Evolutionary conservation across 2,888 invertebrate species (phyloP).

Genomic region (Malacosoma neustria): DNA sequence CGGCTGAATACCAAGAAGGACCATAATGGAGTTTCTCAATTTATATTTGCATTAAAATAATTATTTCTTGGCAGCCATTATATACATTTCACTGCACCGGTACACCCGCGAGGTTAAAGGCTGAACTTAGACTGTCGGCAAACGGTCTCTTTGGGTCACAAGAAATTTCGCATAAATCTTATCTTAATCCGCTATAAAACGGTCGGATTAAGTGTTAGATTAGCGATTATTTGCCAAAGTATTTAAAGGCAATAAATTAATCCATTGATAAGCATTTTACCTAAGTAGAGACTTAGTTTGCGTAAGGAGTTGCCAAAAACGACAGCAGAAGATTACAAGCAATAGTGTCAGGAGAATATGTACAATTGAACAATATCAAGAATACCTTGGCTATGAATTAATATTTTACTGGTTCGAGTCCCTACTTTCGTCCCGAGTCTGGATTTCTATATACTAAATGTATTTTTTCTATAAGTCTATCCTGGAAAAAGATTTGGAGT

Average conservation of each 20-base stretch:
- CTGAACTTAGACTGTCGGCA: conserved; percentile 14
- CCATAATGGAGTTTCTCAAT: conserved; percentile 20
- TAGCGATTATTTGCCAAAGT: conserved; percentile 26
- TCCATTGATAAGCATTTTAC: conserved; percentile 15
- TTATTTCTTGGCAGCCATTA: neutral
- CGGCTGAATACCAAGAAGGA: conserved; percentile 37
- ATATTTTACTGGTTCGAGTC: too few species aligned
- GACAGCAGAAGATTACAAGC: too few species aligned
- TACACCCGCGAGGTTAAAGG: neutral
- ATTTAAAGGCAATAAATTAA: conserved; percentile 24
- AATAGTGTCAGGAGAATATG: too few species aligned
- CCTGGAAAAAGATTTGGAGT: too few species aligned
- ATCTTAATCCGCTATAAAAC: conserved; percentile 31
- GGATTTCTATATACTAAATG: too few species aligned
- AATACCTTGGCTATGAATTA: too few species aligned
- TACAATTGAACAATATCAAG: too few species aligned
- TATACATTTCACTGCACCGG: neutral
- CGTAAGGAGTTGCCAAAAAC: too few species aligned
- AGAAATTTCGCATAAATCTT: conserved; percentile 27
- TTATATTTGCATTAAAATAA: neutral
- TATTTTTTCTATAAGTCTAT: too few species aligned
- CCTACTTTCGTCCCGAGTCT: too few species aligned
- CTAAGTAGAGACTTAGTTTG: neutral
- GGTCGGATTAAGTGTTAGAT: conserved; percentile 29
- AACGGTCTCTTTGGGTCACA: conserved; percentile 16